phyloP scores from a whole-genome alignment of 2,888 invertebrate genomes.

The Geotrupes spiniger region DNA sequence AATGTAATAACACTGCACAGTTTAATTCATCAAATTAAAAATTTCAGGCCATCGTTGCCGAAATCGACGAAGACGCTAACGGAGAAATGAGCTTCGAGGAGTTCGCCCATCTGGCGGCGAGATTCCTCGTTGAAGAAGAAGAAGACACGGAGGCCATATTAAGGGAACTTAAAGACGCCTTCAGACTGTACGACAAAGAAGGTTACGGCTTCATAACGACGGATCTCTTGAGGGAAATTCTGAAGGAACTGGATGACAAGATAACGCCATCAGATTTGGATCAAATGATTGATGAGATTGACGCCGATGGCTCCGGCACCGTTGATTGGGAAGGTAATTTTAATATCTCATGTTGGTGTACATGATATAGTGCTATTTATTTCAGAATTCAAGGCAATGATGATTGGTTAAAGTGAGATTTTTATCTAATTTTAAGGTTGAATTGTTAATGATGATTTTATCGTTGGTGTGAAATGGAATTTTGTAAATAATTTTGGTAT shows the following conservation, averaged over 20 bases:
- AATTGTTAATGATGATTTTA: no score
- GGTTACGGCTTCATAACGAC: conserved; percentile 89
- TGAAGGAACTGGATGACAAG: conserved; percentile 89
- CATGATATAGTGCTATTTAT: no score
- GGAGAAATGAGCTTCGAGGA: conserved; percentile 88
- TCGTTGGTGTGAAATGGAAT: no score
- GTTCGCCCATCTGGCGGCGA: conserved; percentile 80
- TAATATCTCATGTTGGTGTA: background rate
- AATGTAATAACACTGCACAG: background rate
- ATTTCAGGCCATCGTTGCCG: conserved; percentile 69
- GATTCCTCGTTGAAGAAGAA: conserved; percentile 83
- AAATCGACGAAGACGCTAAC: conserved; percentile 82
- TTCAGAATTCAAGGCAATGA: conserved; percentile 90
- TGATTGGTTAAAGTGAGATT: conserved; percentile 79
- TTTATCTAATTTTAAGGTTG: no score
- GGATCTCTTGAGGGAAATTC: conserved; percentile 82
- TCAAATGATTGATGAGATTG: conserved; percentile 94
- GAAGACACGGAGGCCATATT: conserved; percentile 87
- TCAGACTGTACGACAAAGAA: conserved; percentile 93
- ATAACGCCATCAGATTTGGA: conserved; percentile 83
- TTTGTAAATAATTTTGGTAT: no score
- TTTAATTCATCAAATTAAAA: no score
- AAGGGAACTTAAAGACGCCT: conserved; percentile 90
- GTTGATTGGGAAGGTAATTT: conserved; percentile 87
- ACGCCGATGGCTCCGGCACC: conserved; percentile 93